Evolutionary conservation across 2,888 invertebrate genomes (phyloP).

Genomic region (Rhimphoctona megacephalus): DNA sequence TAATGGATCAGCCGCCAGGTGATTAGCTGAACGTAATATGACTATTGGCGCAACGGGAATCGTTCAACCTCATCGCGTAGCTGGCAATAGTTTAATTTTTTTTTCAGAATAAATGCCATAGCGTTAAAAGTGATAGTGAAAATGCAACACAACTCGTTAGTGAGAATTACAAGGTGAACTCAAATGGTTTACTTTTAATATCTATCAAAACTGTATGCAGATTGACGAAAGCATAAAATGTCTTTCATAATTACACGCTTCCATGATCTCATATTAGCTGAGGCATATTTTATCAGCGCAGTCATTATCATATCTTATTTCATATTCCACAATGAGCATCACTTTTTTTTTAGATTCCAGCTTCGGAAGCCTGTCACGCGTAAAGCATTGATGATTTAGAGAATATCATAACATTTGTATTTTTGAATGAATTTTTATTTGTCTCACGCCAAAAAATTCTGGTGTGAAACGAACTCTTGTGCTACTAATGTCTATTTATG

Average conservation of each 20-base stretch:
- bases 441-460: neutral
- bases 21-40: no score
- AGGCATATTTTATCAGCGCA: neutral
- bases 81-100: no score
- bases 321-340: neutral
- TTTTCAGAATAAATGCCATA: no score
- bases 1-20: no score
- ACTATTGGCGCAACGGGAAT: no score
- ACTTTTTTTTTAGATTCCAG: neutral
- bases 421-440: neutral
- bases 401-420: neutral
- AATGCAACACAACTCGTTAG: slow-evolving; percentile 25
- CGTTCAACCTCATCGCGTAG: no score
- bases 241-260: slow-evolving; percentile 25
- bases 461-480: neutral
- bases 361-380: neutral
- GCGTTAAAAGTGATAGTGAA: neutral
- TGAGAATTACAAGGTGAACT: neutral
- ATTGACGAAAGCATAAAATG: slow-evolving; percentile 11
- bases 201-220: slow-evolving; percentile 19
- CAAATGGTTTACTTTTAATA: slow-evolving; percentile 36
- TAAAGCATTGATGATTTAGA: neutral
- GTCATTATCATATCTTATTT: neutral
- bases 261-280: neutral
- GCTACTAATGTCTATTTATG: neutral